A percentile compares a stretch with the other conserved stretches of the same genome.
These are phyloP conservation scores for Dryadula phaetusa DNA, from an alignment of 2,888 invertebrate genomes.

Conservation along the genomic window DNA sequence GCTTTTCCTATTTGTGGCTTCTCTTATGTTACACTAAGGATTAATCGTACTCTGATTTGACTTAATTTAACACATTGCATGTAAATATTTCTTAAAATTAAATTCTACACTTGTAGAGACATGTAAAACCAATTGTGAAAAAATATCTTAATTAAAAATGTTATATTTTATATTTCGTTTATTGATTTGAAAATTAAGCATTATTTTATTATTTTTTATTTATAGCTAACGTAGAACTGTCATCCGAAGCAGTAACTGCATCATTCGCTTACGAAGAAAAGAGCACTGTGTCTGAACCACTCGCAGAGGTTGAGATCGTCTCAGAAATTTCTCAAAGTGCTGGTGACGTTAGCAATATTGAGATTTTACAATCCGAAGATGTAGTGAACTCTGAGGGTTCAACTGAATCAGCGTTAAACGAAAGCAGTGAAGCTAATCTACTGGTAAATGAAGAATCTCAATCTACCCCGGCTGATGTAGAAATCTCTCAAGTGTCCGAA, in stretches of 20 bases:
- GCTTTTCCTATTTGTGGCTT: background rate
- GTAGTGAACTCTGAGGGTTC: constrained; percentile 37
- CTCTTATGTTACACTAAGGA: no score
- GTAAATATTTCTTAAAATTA: no score
- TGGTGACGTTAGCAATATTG: constrained; percentile 23
- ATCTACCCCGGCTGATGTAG: constrained; percentile 12
- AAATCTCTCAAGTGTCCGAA: constrained; percentile 3
- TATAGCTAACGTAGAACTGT: constrained; percentile 41
- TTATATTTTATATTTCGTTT: background rate
- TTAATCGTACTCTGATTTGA: no score
- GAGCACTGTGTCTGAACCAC: constrained; percentile 38
- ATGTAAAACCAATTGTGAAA: no score
- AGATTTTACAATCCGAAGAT: constrained; percentile 44
- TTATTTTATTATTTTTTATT: constrained; percentile 6
- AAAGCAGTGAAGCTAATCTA: constrained; percentile 32
- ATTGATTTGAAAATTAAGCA: background rate
- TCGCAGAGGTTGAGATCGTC: constrained; percentile 45
- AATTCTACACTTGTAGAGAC: no score
- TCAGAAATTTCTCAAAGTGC: constrained; percentile 35
- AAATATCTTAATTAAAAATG: no score
- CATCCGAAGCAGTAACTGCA: constrained; percentile 34
- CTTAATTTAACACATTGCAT: no score
- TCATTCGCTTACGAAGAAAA: constrained; percentile 36
- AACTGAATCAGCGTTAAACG: constrained; percentile 33
- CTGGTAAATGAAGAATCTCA: constrained; percentile 4